phyloP scores from a whole-genome alignment of 2,888 invertebrate genomes.

The Oligia strigilis region DNA sequence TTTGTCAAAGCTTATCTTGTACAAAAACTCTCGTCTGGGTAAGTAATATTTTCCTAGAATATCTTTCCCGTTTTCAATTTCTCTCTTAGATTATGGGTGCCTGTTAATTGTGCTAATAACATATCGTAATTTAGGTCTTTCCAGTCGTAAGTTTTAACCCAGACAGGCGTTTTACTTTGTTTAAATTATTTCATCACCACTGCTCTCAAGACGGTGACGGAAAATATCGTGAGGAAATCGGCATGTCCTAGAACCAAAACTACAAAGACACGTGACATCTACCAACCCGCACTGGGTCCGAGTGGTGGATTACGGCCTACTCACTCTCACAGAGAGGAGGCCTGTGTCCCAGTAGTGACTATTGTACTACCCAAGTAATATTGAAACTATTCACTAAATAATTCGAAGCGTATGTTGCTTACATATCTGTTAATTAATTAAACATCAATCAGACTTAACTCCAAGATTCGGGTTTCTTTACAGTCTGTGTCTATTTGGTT shows the following conservation, averaged over 20 bases:
- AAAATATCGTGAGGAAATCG: too few relatives aligned
- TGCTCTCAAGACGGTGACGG: too few relatives aligned
- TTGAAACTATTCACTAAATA: slow-evolving; percentile 9
- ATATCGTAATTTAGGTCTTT: not conserved
- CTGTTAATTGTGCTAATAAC: not conserved
- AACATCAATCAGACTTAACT: not conserved
- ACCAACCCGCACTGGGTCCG: too few relatives aligned
- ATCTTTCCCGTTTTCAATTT: not conserved
- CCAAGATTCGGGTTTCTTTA: not conserved
- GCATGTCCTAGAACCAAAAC: too few relatives aligned
- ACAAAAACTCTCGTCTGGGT: not conserved
- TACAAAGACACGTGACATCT: too few relatives aligned
- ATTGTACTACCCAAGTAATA: not conserved
- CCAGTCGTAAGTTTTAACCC: not conserved
- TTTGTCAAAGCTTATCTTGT: not conserved
- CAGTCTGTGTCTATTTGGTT: not conserved
- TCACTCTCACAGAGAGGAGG: too few relatives aligned
- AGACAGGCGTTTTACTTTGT: not conserved
- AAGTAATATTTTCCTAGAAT: too few relatives aligned
- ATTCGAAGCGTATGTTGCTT: not conserved
- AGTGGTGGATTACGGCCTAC: too few relatives aligned
- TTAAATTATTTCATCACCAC: too few relatives aligned
- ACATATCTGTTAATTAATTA: slow-evolving; percentile 22
- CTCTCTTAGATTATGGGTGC: not conserved
- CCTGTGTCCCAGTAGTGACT: not conserved